Evolutionary conservation across 2,113 vertebrate genomes (phyloP).

Genomic region (Proteles cristata): DNA sequence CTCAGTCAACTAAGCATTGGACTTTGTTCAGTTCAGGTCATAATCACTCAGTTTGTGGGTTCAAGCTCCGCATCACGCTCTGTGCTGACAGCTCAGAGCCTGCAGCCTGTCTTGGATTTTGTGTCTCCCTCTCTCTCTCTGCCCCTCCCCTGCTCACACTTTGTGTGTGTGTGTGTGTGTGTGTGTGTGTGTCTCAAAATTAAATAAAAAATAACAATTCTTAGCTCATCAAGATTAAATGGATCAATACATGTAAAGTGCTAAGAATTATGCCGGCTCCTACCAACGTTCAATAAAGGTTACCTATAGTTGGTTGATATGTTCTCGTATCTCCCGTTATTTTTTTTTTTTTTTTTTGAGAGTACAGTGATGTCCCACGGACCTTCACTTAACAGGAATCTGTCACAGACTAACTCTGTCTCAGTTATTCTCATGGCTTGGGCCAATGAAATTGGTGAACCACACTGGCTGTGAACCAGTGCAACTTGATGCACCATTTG

Average conservation of each 20-base stretch:
- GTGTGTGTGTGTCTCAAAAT: no score
- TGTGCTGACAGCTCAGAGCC: no score
- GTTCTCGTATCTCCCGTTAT: neutral
- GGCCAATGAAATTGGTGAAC: neutral
- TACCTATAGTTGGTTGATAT: neutral
- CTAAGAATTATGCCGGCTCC: neutral
- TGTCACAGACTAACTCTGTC: neutral
- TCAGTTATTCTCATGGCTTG: neutral
- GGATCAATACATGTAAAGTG: neutral
- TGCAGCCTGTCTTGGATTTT: no score
- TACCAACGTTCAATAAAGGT: neutral
- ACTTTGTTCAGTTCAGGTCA: no score
- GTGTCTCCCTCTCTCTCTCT: no score
- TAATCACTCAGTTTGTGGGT: no score
- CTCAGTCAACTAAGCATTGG: no score
- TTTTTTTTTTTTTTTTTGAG: neutral
- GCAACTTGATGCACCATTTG: neutral
- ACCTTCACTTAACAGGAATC: neutral
- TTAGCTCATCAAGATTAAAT: neutral
- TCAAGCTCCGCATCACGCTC: no score
- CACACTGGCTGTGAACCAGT: neutral
- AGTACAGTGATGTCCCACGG: neutral
- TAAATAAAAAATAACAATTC: no score
- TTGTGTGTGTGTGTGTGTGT: no score
- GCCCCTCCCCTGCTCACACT: no score